Conservation (phyloP, 2,888 invertebrate species). For the Luperina testacea region DNA sequence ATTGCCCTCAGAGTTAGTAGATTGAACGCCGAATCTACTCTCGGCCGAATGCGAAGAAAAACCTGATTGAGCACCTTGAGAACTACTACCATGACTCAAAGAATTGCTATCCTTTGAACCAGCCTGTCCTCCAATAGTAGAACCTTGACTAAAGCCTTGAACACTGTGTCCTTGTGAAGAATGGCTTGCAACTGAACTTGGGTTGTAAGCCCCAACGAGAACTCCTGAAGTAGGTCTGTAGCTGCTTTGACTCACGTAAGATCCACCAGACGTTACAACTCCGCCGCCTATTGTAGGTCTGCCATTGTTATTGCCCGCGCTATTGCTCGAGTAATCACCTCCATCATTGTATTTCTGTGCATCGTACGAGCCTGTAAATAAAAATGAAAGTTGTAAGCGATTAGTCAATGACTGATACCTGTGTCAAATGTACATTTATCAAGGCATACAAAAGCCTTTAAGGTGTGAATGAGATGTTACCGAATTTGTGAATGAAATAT, state of each 20-base stretch:
- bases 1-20: slow-evolving; percentile 46
- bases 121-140: slow-evolving; percentile 25
- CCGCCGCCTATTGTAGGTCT: slow-evolving; percentile 75
- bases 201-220: slow-evolving; percentile 38
- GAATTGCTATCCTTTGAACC: slow-evolving; percentile 27
- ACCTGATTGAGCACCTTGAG: slow-evolving; percentile 8
- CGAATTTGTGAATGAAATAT: slow-evolving; percentile 72
- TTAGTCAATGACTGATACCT: slow-evolving; percentile 80
- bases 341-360: slow-evolving; percentile 85
- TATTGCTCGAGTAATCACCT: slow-evolving; percentile 78
- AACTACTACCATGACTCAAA: slow-evolving; percentile 17
- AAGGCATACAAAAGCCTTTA: slow-evolving; percentile 78
- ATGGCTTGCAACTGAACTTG: slow-evolving; percentile 11
- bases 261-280: slow-evolving; percentile 72
- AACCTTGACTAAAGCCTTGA: slow-evolving; percentile 28
- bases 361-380: slow-evolving; percentile 88
- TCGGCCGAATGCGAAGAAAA: slow-evolving; percentile 39
- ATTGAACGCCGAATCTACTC: slow-evolving; percentile 50
- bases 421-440: slow-evolving; percentile 81
- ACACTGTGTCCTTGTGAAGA: slow-evolving; percentile 26
- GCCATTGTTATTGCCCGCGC: slow-evolving; percentile 75
- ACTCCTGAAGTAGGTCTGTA: slow-evolving; percentile 60
- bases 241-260: slow-evolving; percentile 77
- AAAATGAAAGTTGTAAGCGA: slow-evolving; percentile 86
- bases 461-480: slow-evolving; percentile 65